A percentile compares a stretch with the other conserved stretches of the same genome.
These are phyloP conservation scores for Drosophila arawakana DNA, from an alignment of 1,140 invertebrate species.

Conservation along the genomic window DNA sequence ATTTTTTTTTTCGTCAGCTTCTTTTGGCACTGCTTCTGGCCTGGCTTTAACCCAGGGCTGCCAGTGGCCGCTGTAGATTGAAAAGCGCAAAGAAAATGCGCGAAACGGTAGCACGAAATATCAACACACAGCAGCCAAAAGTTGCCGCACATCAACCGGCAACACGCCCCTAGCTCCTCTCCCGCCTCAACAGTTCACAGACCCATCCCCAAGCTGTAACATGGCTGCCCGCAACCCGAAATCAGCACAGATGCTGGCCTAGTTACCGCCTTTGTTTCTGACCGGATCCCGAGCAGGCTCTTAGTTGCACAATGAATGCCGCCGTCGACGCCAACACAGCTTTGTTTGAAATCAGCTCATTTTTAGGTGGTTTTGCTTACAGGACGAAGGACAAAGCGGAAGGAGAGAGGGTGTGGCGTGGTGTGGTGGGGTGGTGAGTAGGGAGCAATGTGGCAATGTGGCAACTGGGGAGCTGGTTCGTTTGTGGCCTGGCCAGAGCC, in stretches of 20 bases:
- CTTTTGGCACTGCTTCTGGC: constrained; percentile 11
- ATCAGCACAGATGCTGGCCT: constrained; percentile 76
- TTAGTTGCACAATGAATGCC: constrained; percentile 67
- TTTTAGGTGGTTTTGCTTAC: constrained; percentile 57
- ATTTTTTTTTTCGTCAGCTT: constrained; percentile 15
- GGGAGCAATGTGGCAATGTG: constrained; percentile 50
- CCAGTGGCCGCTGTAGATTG: constrained; percentile 51
- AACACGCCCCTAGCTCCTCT: too few relatives aligned
- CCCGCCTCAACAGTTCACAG: neutral
- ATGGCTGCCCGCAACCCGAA: constrained; percentile 7
- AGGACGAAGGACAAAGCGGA: neutral
- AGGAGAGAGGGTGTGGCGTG: constrained; percentile 7
- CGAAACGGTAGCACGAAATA: constrained; percentile 42
- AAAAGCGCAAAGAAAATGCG: constrained; percentile 75
- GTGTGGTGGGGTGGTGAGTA: constrained; percentile 2
- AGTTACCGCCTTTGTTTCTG: constrained; percentile 74
- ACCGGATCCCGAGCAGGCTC: constrained; percentile 51
- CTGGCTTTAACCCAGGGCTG: constrained; percentile 50
- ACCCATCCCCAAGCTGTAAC: neutral
- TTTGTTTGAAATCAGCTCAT: constrained; percentile 79
- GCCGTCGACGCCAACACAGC: constrained; percentile 50
- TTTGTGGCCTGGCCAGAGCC: constrained; percentile 58
- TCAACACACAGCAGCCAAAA: constrained; percentile 59
- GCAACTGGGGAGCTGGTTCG: constrained; percentile 63
- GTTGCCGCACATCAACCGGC: constrained; percentile 38